Evolutionary conservation across 92 coral and sea anemone species (phyloP), one percentile per base, ranked within the genome.

Genomic region (Isaurus tuberculatus): DNA sequence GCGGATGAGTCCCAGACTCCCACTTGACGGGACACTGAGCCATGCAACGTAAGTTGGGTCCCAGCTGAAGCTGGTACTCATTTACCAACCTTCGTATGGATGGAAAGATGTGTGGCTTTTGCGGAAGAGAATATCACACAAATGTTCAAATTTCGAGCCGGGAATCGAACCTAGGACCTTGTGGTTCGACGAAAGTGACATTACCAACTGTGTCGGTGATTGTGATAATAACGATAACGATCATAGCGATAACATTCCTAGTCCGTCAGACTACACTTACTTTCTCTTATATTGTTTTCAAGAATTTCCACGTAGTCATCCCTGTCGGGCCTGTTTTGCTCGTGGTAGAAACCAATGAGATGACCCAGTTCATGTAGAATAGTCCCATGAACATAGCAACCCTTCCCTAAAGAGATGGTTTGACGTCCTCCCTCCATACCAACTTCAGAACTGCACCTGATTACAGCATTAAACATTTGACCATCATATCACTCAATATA

Each of bases 321-420:
- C 55, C 98, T 79, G 72, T 95, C 98, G 15, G 98, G 98, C 66
- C 98, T 75, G 84, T 95, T 95, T 55, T 95, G 98, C 44, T 95
- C 98, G 72, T 95, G 98, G 95, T 95, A 94, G 84, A 95, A 95
- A 23, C 98, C 98, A 32, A 95, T 83, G 36, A 94, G 79, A 81
- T 95, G 98, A 27, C 98, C 98, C 34, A 95, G 88, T 74, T 95
- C 98, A 75, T 95, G 98, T 26, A 95, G 91, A 43, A 95, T 70
- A 61, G 92, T 94, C 20, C 98, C 94, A 80, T 94, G 98, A 64
- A 84, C 91, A 19, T 92, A 91, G 71, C 98, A 95, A 22, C 98
- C 98, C 46, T 79, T 85, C 16, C 98, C 98, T 32, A 95, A 85
- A 10, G 98, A 90, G 26, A 94, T 85, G 16, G 93, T 94, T 44